Evolutionary conservation across 2,888 invertebrate genomes (phyloP).

Genomic region (Diarsia mendica): DNA sequence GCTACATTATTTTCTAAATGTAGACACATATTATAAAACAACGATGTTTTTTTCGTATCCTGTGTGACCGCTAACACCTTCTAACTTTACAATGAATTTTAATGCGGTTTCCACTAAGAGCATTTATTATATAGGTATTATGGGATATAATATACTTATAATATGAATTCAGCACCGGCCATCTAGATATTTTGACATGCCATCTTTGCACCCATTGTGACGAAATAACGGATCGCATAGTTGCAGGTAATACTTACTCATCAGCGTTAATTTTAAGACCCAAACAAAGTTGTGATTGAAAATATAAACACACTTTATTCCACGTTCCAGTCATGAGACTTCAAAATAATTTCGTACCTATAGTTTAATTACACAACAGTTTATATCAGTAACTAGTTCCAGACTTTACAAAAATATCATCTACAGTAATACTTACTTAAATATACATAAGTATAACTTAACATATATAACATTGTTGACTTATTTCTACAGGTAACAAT

Average conservation of each 20-base stretch:
- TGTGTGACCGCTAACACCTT: not conserved
- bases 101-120: not conserved
- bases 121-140: not conserved
- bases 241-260: not conserved
- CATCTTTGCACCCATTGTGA: not conserved
- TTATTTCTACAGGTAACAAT: constrained; percentile 34
- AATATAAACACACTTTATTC: not conserved
- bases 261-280: not conserved
- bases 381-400: not conserved
- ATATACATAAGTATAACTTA: not conserved
- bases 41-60: not conserved
- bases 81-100: not conserved
- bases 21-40: not conserved
- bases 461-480: not conserved
- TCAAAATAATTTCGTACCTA: not conserved
- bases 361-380: constrained; percentile 7
- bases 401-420: not conserved
- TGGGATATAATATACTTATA: not conserved
- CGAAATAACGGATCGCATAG: not conserved
- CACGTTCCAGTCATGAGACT: not conserved
- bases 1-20: not conserved
- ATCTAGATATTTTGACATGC: not conserved
- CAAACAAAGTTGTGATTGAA: not conserved
- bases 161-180: not conserved
- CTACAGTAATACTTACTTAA: not conserved